A percentile compares a stretch with the other conserved stretches of the same genome.
These are phyloP conservation scores for Megastigmus dorsalis DNA, from an alignment of 2,888 invertebrate genomes.

Conservation along the genomic window DNA sequence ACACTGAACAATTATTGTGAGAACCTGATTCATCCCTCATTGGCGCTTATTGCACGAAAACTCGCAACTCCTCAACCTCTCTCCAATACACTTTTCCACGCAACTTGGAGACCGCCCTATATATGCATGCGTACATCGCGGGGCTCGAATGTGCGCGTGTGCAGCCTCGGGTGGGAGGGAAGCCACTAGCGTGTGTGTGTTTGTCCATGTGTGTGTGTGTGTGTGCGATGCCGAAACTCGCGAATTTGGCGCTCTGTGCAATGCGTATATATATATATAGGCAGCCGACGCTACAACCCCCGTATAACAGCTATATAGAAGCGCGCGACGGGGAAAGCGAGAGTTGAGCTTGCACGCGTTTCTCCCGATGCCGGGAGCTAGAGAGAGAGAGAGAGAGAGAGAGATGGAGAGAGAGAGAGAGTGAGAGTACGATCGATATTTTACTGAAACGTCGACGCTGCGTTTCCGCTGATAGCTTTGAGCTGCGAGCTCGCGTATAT, in stretches of 20 bases:
- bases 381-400: neutral
- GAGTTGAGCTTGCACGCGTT: slow-evolving; percentile 47
- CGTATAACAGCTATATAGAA: neutral
- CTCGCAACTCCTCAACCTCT: neutral
- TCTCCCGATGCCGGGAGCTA: no score
- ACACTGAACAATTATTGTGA: no score
- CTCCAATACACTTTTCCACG: no score
- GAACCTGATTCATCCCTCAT: no score
- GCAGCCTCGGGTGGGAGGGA: no score
- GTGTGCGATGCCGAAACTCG: neutral
- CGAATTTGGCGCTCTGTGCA: slow-evolving; percentile 21
- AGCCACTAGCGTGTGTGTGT: no score
- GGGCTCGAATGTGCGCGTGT: no score
- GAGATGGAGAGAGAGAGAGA: slow-evolving; percentile 62
- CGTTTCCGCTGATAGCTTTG: slow-evolving; percentile 62
- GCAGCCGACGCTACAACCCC: no score
- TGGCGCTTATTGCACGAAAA: neutral
- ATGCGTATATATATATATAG: slow-evolving; percentile 9
- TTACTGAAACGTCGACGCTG: slow-evolving; percentile 61
- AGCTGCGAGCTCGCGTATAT: no score
- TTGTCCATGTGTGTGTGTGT: no score
- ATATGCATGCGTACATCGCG: no score
- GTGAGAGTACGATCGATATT: slow-evolving; percentile 67
- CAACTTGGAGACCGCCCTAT: no score
- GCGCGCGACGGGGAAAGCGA: slow-evolving; percentile 44